Evolutionary conservation across 2,888 invertebrate genomes (phyloP), one percentile per base, ranked within the genome.

Genomic region (Galerucella calmariensis): DNA sequence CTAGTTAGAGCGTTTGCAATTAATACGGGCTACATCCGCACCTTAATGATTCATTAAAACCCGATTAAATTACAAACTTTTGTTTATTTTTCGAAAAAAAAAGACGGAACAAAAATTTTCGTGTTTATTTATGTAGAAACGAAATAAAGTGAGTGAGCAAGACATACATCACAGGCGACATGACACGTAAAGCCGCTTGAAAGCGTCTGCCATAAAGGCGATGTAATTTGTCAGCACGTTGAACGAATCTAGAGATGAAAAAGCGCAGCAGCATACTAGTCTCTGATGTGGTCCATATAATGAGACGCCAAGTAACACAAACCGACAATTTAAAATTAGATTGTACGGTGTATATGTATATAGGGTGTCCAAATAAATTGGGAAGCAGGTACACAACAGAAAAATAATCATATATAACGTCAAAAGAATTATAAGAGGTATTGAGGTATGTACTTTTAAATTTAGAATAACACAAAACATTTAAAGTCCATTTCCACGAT

Each of bases 31-130:
- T 16, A 79, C 81, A 80, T 82, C 83, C 81, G 79, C 80, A 81
- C 83, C 82, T 84, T 84, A 83, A 84, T 84, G 84, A 84, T 82
- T 85, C 84, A 84, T 85, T 85, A 84, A 84, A 84, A 81, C 77
- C 78, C 80, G 81, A 83, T 83, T 81, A 82, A 80, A 78, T 79
- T 74, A 66, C 76, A 70, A 76, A 71, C 59, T 74, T 72, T 70
- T 67, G 69, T 69, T 73, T 59, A 69, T 75, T 65, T 61, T 62
- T 53, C 44, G 48, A 46, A 24, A 51, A 51, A 51, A 51, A n/a
- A 51, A n/a, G 5, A n/a, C 2, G 20, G 10, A 16, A 56, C n/a
- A 20, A 3, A 16, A 10, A 56, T 20, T 20, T 56, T 56, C 20
- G 10, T 56, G 8, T 16, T 56, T 16, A 20, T 56, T 56, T 10